Conservation (phyloP, 2,113 vertebrate genomes). For the Geococcyx californianus region DNA sequence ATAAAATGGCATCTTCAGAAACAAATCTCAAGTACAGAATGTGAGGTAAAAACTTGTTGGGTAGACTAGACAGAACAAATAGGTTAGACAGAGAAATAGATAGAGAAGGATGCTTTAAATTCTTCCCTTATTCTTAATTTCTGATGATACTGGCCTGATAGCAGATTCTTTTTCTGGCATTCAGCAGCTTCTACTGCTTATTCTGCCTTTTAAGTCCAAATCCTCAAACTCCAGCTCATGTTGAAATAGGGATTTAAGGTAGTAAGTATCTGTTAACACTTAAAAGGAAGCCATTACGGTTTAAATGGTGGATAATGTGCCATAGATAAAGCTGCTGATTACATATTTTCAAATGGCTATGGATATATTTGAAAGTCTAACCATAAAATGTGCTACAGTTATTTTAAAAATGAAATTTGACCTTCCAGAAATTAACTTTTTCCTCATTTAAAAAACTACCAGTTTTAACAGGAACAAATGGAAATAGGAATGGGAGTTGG, state of each 20-base stretch:
- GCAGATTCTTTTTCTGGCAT: neutral
- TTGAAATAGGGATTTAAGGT: constrained; percentile 42
- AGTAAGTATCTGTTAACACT: neutral
- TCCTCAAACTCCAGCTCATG: neutral
- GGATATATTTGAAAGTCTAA: neutral
- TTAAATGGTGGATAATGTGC: neutral
- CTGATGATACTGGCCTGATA: constrained; percentile 15
- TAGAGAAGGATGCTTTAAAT: neutral
- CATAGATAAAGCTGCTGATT: constrained; percentile 24
- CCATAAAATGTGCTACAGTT: neutral
- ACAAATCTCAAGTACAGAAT: constrained; percentile 2
- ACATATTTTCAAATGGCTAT: constrained; percentile 9
- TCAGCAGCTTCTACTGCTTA: neutral
- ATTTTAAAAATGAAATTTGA: neutral
- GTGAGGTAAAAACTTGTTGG: neutral
- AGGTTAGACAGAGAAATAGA: constrained; percentile 4
- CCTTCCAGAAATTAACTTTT: neutral
- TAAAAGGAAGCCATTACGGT: constrained; percentile 3
- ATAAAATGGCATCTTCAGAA: constrained; percentile 43
- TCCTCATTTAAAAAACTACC: neutral
- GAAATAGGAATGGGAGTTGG: neutral
- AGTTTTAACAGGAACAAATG: neutral
- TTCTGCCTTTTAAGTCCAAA: neutral
- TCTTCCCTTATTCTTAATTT: constrained; percentile 19
- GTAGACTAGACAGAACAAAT: constrained; percentile 12